Base-by-base conservation (phyloP, 2,797 vertebrate genomes). In the Premnoplex brunnescens region DNA sequence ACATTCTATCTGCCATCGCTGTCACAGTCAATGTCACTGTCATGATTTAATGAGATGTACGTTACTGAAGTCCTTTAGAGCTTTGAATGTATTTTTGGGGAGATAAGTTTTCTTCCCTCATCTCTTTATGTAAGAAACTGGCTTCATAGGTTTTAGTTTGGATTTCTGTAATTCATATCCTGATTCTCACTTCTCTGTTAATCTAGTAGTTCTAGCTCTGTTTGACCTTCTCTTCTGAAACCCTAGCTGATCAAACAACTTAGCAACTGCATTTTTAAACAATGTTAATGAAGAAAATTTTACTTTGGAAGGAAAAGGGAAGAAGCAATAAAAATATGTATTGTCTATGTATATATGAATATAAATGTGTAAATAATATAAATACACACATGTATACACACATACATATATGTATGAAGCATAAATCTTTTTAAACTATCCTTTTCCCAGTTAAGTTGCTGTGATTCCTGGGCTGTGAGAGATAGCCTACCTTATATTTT, bases 1-100 rank as follows among this genome's bases (percentile, higher is more conserved):
- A 34, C 69, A 52, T 96, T 85, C 51, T 73, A 49, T 85, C 69
- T 88, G 58, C 73, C 76, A 69, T 91, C 2, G 0, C 55, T 76
- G 87, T 93, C 18, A 2, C 49, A 82, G 52, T 91, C 73, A 41
- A 58, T 95, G 89, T 88, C 91, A 21, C 63, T 72, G 78, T 95
- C 89, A 68, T 3, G 1, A 51, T 60, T 87, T 89, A 78, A 88
- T 78, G 46, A 75, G 24, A 75, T 95, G 9, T n/a, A 4, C 62
- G 51, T 81, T 79, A 41, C 52, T 81, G 19, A 75, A 81, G 43
- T 67, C 36, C 43, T 58, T 80, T 23, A 62, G 72, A 67, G 28
- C 23, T 94, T 55, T 72, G 28, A 69, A 58, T 64, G 27, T 69
- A 16, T 80, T 44, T 79, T 81, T 60, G 39, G 32, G 39, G 34